Evolutionary conservation across 2,113 vertebrate species (phyloP), one percentile per base, ranked within the genome.

Genomic region (Rhombomys opimus): DNA sequence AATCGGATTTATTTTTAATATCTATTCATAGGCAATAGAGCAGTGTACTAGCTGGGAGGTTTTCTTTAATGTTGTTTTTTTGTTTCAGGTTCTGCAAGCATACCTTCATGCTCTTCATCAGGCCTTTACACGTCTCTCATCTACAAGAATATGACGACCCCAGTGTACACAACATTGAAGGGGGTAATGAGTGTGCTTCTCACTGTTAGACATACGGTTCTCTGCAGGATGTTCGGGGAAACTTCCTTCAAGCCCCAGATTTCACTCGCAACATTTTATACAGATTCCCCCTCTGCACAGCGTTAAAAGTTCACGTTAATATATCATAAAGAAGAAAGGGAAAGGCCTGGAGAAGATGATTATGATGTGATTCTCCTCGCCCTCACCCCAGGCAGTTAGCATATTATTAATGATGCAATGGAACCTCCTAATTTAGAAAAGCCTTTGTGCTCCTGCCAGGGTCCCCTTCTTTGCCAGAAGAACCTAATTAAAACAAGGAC

Each of bases 91-190:
- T 98, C 98, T 54, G 97, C 98, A 90, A 98, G 98, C 87, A 91
- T 98, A 97, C 98, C 98, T 87, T 99, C 99, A 65, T 99, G 98
- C 94, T 98, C 99, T 22, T 97, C 99, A 92, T 99, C 99, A 23
- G 98, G 99, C 81, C 99, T 99, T 96, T 99, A 99, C 97, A 99
- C 99, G 2, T 99, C 99, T 91, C 99, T 99, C 93, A 99, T 99
- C 97, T 99, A 99, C 97, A 99, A 98, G 98, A 99, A 99, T 96
- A 98, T 99, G 98, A 99, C 99, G 6, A 98, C 99, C 73, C 99
- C 99, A 20, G 99, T 99, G 93, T 99, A 99, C 95, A 99, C 99
- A 15, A 99, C 99, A 84, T 98, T 99, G 96, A 99, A 99, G 98
- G 99, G 99, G 99, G 99, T 99, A 98, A 98, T 46, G 85, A 98